A percentile compares a stretch with the other conserved stretches of the same genome.
Evolutionary conservation across 1,140 invertebrate species (phyloP).

Genomic region (Leptinotarsa undecemlineata): DNA sequence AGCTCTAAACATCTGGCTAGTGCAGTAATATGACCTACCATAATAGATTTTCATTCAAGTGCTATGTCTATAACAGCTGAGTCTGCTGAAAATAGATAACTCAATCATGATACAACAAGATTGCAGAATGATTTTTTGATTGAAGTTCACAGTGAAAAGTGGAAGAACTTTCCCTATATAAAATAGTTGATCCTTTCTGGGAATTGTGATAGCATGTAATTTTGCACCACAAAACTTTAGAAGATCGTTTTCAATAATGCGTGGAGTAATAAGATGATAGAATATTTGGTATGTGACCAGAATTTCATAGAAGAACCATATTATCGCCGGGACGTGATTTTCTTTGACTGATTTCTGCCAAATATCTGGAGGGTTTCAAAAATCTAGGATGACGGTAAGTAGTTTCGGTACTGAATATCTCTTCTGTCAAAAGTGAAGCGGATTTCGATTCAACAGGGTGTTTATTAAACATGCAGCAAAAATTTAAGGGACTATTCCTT

Average conservation of each 20-base stretch:
- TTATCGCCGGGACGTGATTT: too few species aligned
- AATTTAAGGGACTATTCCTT: too few species aligned
- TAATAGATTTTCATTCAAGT: slow-evolving; percentile 11
- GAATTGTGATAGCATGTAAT: background rate
- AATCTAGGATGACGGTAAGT: too few species aligned
- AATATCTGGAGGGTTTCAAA: too few species aligned
- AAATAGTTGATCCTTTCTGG: background rate
- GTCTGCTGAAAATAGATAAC: background rate
- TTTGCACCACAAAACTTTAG: background rate
- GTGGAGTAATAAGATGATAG: background rate
- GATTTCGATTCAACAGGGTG: too few species aligned
- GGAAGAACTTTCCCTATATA: background rate
- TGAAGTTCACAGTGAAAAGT: background rate
- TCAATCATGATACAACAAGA: slow-evolving; percentile 9
- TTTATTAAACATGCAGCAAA: too few species aligned
- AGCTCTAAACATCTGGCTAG: slow-evolving; percentile 39
- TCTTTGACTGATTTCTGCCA: too few species aligned
- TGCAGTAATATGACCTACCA: slow-evolving; percentile 10
- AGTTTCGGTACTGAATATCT: too few species aligned
- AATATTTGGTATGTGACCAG: background rate
- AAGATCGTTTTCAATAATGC: background rate
- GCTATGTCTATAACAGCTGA: background rate
- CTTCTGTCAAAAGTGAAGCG: too few species aligned
- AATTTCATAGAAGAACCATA: background rate
- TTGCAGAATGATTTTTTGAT: background rate